Evolutionary conservation across 2,888 invertebrate genomes (phyloP), one percentile per base, ranked within the genome.

Genomic region (Molanna angustata): DNA sequence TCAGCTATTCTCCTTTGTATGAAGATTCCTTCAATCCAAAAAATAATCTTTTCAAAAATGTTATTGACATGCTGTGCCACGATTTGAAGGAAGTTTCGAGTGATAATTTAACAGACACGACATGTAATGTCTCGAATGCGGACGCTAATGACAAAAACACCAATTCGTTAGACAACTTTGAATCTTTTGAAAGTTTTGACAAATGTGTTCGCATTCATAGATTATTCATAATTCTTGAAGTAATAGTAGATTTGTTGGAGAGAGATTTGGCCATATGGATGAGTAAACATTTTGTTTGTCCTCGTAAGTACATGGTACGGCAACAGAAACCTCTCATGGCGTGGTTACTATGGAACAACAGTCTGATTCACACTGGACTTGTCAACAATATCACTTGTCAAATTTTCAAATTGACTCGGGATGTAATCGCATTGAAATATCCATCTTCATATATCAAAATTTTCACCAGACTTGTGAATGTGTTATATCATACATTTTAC

Each of bases 261-360:
- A 71, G 69, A 65, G 80, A 82, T 67, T 69, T 80, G 47, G 72
- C 74, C 2, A 74, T 79, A 63, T 82, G 80, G 80, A 70, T 77
- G 61, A 66, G 73, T 52, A 76, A 79, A 71, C 66, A 72, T 52
- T 68, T 66, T n/a, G 67, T 63, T 35, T 68, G 71, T 55, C 63
- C 67, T 31, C 66, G 68, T 1, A 64, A 56, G 21, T 69, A 72
- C 49, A 66, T 74, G 11, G 69, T 71, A 69, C 64, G 70, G 32
- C 66, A 69, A 1, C 67, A 71, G 50, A 72, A 68, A 59, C 74
- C 75, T 1, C 57, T 76, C 1, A 70, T 74, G 66, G 71, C 72
- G 1, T 64, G 60, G 51, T 52, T 73, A 2, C 55, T 75, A 32
- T 75, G 74, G 75, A 67, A 71, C 4, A 62, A 69, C 19, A 70